phyloP scores from a whole-genome alignment of 2,113 vertebrate species.

The Macquaria ambigua region DNA sequence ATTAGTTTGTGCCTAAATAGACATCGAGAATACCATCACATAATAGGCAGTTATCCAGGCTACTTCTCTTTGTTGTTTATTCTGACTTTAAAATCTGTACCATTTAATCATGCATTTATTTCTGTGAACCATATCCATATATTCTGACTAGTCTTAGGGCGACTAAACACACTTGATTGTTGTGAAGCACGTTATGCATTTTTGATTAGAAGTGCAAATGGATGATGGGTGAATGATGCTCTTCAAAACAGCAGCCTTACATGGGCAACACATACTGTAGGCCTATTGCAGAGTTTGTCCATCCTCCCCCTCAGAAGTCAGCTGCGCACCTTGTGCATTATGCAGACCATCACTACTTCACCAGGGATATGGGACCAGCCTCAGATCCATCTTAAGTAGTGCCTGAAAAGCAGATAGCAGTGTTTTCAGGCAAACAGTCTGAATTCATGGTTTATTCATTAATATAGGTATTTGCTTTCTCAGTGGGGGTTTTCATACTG shows the following conservation, averaged over 20 bases:
- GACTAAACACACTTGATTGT: neutral
- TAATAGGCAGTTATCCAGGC: neutral
- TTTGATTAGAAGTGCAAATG: conserved; percentile 48
- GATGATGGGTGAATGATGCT: conserved; percentile 60
- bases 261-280: conserved; percentile 52
- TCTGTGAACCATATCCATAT: neutral
- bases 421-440: neutral
- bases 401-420: neutral
- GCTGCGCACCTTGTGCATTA: conserved; percentile 83
- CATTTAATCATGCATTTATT: neutral
- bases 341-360: conserved; percentile 73
- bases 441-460: conserved; percentile 6
- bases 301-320: conserved; percentile 75
- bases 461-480: neutral
- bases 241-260: conserved; percentile 57
- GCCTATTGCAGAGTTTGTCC: conserved; percentile 71
- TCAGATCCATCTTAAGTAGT: conserved; percentile 30
- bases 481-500: neutral
- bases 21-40: conserved; percentile 3
- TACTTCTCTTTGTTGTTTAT: conserved; percentile 10
- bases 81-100: neutral
- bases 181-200: conserved; percentile 21
- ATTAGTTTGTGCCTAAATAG: neutral
- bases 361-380: conserved; percentile 36
- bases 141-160: neutral